Evolutionary conservation across 2,888 invertebrate species (phyloP).

Genomic region (Himalopsyche japonica): DNA sequence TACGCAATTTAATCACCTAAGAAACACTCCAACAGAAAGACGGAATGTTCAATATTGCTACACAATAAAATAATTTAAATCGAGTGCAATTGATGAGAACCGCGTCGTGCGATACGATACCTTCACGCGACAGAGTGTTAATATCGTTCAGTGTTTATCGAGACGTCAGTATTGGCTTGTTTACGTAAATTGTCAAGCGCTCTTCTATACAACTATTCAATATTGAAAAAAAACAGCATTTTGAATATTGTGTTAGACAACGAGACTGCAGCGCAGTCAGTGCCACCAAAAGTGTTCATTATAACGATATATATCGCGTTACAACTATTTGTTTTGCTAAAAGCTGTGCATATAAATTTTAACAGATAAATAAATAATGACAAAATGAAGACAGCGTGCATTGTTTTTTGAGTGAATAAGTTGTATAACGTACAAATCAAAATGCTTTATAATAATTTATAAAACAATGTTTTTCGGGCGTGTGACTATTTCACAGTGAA

Average conservation of each 20-base stretch:
- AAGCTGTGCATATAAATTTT: neutral
- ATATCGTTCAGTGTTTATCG: neutral
- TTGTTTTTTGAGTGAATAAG: neutral
- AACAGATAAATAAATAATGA: neutral
- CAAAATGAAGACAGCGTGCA: neutral
- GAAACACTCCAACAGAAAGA: neutral
- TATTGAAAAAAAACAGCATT: neutral
- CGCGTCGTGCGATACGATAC: neutral
- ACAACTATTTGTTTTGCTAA: neutral
- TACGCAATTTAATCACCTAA: neutral
- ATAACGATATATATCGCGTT: neutral
- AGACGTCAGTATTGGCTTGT: neutral
- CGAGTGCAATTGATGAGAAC: neutral
- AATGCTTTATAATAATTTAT: no score
- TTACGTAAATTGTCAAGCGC: neutral
- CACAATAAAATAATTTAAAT: neutral
- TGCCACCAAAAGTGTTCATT: neutral
- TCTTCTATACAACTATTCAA: neutral
- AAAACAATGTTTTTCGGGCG: no score
- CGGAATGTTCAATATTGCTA: neutral
- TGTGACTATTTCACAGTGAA: no score
- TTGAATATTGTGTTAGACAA: neutral
- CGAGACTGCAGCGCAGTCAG: neutral
- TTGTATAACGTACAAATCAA: no score
- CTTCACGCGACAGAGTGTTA: neutral